These are phyloP conservation scores for Macrocentrus cingulum DNA, from an alignment of 1,140 invertebrate genomes.

Conservation along the genomic window DNA sequence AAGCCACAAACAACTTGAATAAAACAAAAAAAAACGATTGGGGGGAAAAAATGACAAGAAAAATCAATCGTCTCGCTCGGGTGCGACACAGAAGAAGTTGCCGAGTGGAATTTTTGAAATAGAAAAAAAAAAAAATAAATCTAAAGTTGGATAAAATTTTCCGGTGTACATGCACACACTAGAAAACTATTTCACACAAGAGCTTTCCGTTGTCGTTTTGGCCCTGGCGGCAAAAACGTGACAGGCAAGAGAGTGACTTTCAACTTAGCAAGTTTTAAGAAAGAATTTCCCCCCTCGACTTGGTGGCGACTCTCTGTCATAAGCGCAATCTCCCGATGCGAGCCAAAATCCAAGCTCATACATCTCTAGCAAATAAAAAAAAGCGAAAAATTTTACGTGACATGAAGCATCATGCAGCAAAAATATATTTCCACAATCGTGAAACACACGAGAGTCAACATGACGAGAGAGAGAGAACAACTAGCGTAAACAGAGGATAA, in stretches of 20 bases:
- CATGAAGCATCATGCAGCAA: too few relatives aligned
- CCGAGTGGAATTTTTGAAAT: too few relatives aligned
- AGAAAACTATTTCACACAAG: not conserved
- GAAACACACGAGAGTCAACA: slow-evolving; percentile 10
- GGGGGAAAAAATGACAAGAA: too few relatives aligned
- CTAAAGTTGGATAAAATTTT: not conserved
- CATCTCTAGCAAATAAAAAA: slow-evolving; percentile 1
- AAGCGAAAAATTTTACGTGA: too few relatives aligned
- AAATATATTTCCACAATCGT: too few relatives aligned
- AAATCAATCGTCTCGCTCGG: too few relatives aligned
- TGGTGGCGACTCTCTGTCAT: slow-evolving; percentile 16
- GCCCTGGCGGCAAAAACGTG: not conserved
- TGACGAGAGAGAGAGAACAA: slow-evolving; percentile 1
- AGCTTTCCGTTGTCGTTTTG: not conserved
- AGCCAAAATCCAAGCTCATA: slow-evolving; percentile 10
- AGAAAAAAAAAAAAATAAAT: too few relatives aligned
- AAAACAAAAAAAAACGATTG: too few relatives aligned
- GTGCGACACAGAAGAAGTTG: not conserved
- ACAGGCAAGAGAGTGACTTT: slow-evolving; percentile 9
- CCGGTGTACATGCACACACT: not conserved
- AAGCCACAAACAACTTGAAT: too few relatives aligned
- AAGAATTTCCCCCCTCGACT: slow-evolving; percentile 17
- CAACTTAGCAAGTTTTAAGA: slow-evolving; percentile 12
- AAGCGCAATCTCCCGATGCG: slow-evolving; percentile 7
- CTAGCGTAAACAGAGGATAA: too few relatives aligned